phyloP scores from a whole-genome alignment of 2,888 invertebrate genomes.

The Carpatolechia fugitivella region DNA sequence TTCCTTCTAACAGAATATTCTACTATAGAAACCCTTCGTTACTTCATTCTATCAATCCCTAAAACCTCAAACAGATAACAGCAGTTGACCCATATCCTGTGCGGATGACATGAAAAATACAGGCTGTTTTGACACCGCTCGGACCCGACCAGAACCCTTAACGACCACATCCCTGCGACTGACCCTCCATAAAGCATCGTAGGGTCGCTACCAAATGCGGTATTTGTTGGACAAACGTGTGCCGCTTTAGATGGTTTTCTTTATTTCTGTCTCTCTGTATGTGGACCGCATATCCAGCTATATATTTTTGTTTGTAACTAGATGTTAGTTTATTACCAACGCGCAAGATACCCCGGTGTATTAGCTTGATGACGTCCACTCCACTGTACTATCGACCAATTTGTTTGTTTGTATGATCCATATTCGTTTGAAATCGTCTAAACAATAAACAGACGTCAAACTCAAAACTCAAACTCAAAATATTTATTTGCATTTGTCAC shows the following conservation, averaged over 20 bases:
- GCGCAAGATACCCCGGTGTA: too few species aligned
- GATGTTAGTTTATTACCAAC: too few species aligned
- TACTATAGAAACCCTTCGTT: not conserved
- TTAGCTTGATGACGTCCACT: too few species aligned
- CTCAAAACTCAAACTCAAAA: too few species aligned
- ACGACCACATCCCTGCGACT: not conserved
- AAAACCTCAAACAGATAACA: not conserved
- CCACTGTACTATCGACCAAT: too few species aligned
- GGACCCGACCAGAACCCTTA: not conserved
- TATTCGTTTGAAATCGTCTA: too few species aligned
- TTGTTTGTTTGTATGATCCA: too few species aligned
- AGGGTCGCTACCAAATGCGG: not conserved
- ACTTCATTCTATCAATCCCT: not conserved
- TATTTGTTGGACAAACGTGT: not conserved
- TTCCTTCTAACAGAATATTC: too few species aligned
- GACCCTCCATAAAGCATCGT: not conserved
- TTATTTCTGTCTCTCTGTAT: not conserved
- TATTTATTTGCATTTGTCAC: too few species aligned
- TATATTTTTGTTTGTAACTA: too few species aligned
- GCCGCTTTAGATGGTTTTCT: not conserved
- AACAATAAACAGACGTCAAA: too few species aligned
- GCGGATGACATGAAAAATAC: not conserved
- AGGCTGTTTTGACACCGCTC: not conserved
- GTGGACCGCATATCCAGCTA: too few species aligned
- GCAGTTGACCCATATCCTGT: not conserved